phyloP scores from a whole-genome alignment of 2,888 invertebrate species.

The Drosophila multiciliata region DNA sequence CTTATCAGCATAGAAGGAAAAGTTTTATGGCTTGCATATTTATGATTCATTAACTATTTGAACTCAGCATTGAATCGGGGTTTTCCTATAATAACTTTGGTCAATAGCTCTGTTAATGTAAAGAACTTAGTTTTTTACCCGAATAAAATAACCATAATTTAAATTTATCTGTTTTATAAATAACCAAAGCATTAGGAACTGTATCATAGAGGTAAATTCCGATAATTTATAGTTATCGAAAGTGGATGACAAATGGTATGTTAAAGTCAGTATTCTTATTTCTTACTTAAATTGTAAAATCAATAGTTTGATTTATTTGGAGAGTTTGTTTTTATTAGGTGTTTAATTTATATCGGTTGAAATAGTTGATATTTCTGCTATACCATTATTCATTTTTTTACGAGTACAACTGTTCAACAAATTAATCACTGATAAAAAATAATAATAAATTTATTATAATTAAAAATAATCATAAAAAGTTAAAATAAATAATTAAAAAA shows the following conservation, averaged over 20 bases:
- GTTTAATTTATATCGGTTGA: background rate
- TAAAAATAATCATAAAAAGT: too few species aligned
- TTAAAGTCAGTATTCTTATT: background rate
- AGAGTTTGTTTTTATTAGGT: background rate
- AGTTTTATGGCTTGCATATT: constrained; percentile 16
- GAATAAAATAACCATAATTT: background rate
- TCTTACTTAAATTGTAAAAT: background rate
- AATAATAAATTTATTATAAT: background rate
- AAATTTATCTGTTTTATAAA: background rate
- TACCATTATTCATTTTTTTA: too few species aligned
- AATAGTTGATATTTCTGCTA: too few species aligned
- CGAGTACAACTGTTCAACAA: too few species aligned
- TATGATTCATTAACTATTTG: constrained; percentile 17
- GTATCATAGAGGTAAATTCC: background rate
- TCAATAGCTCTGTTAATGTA: background rate
- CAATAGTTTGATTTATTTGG: background rate
- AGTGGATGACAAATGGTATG: background rate
- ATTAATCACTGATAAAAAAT: background rate
- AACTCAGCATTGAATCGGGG: constrained; percentile 1
- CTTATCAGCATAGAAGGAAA: constrained; percentile 26
- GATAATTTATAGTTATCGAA: background rate
- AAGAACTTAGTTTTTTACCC: background rate
- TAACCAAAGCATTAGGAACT: background rate
- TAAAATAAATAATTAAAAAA: too few species aligned
- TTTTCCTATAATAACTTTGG: background rate